Evolutionary conservation across 2,888 invertebrate species (phyloP), one percentile per base, ranked within the genome.

Genomic region (Drosophila cognata): DNA sequence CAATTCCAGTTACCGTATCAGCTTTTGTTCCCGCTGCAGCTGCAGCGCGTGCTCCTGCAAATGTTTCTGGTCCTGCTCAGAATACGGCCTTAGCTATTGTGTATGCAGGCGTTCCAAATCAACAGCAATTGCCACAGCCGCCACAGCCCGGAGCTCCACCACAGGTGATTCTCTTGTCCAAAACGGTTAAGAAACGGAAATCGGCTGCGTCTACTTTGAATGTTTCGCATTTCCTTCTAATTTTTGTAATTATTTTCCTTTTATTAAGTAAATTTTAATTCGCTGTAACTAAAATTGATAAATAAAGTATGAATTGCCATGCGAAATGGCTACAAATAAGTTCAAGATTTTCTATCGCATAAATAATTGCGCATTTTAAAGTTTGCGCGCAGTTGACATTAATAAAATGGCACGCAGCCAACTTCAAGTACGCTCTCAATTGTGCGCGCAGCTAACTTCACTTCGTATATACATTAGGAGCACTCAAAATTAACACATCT

Each of bases 101-200:
- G 8, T 71, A 70, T 11, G 52, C 56, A 18, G 1, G 63, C 5
- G 58, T 71, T 18, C 73, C 31, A 11, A 56, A 5, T n/a, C 36
- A 13, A n/a, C 7, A 28, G 58, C 38, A 41, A n/a, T 8, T 8
- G 16, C 46, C 35, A 10, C 58, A 46, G 3, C 57, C 50, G 3
- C 6, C 69, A 8, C 74, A 43, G 21, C 50, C 41, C 0, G 71
- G 50, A 1, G 13, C 35, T 13, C 29, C 80, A 4, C 71, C 80
- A 8, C 71, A 52, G 2, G 77, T 78, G 3, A 62, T 78, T 29
- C 43, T 79, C 0, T 25, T 77, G 4, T 78, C 80, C 3, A 76
- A 80, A 51, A 76, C 71, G 1, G 62, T 77, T 4, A 67, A 50
- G n/a, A 80, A 79, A 35, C 64, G 60, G 16, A 78, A 51, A 10